phyloP scores from a whole-genome alignment of 1,140 invertebrate genomes.

The Kradibia gibbosae region DNA sequence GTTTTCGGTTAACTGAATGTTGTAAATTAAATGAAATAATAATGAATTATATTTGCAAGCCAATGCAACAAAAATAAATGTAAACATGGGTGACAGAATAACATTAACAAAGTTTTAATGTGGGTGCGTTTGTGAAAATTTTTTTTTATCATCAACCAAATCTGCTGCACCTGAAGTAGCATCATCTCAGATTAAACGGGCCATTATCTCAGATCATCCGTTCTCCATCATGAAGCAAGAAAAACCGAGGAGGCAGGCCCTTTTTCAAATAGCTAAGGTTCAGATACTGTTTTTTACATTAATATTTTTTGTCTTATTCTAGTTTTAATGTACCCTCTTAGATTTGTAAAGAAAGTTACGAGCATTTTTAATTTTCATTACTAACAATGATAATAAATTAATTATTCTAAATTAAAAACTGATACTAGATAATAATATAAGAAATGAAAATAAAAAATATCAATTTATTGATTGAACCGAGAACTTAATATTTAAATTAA shows the following conservation, averaged over 20 bases:
- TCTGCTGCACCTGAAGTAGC: neutral
- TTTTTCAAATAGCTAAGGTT: constrained; percentile 77
- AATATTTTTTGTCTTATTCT: neutral
- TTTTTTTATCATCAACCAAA: neutral
- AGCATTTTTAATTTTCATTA: too few relatives aligned
- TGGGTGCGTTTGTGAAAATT: neutral
- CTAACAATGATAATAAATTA: too few relatives aligned
- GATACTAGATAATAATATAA: too few relatives aligned
- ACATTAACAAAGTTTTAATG: neutral
- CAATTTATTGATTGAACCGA: too few relatives aligned
- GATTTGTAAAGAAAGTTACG: too few relatives aligned
- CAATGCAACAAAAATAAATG: neutral
- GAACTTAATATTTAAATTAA: too few relatives aligned
- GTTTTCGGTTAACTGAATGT: neutral
- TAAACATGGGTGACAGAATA: neutral
- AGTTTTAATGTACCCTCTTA: too few relatives aligned
- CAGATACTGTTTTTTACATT: neutral
- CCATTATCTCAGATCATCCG: neutral
- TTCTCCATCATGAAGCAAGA: constrained; percentile 69
- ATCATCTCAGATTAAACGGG: neutral
- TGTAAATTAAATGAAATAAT: neutral
- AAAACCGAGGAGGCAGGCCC: constrained; percentile 67
- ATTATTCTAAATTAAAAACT: too few relatives aligned
- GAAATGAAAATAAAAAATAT: too few relatives aligned
- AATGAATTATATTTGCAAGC: neutral